A percentile compares a stretch with the other conserved stretches of the same genome.
These are phyloP conservation scores for Colinus virginianus DNA, from an alignment of 2,113 vertebrate genomes.

Conservation along the genomic window DNA sequence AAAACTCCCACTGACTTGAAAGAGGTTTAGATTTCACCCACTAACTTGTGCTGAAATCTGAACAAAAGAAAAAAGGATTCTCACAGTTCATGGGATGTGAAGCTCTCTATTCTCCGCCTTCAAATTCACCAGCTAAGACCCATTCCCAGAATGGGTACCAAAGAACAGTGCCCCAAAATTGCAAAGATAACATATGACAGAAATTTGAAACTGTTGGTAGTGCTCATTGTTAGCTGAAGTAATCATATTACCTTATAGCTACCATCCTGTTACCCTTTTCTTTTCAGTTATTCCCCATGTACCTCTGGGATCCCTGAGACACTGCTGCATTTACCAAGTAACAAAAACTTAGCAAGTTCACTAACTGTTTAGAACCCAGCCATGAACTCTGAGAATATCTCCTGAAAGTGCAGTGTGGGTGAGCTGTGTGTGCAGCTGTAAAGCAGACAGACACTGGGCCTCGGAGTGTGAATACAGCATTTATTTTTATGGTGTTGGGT, in stretches of 20 bases:
- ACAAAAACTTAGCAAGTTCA: not conserved
- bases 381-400: not conserved
- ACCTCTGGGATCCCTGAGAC: not conserved
- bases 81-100: not conserved
- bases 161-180: not conserved
- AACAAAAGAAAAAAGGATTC: slow-evolving; percentile 42
- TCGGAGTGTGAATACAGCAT: not conserved
- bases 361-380: not conserved
- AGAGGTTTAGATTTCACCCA: slow-evolving; percentile 36
- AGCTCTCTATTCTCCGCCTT: slow-evolving; percentile 33
- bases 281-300: not conserved
- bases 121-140: slow-evolving; percentile 22
- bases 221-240: not conserved
- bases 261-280: not conserved
- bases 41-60: slow-evolving; percentile 41
- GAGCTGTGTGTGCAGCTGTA: not conserved
- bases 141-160: not conserved
- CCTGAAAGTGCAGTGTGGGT: not conserved
- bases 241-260: not conserved
- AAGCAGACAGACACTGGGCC: not conserved
- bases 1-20: slow-evolving; percentile 52
- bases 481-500: not conserved
- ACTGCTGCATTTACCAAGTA: not conserved
- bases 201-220: not conserved
- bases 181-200: not conserved